Base-by-base conservation (phyloP, 2,113 vertebrate species). In the Psilopsiagon aymara region DNA sequence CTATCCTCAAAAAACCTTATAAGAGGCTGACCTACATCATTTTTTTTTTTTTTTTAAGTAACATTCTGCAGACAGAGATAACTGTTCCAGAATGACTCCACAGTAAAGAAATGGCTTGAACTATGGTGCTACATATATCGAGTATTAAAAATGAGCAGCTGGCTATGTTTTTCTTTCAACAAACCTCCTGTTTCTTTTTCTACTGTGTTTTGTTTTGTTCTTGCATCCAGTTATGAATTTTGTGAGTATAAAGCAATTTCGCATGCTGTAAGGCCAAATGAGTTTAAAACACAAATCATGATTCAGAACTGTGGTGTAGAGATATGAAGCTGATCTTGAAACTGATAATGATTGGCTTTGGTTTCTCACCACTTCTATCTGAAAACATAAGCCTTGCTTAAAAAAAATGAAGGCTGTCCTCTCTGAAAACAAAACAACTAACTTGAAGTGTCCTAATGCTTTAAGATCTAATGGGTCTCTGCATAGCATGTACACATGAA, bases 231-330 rank as follows among this genome's bases (percentile, higher is more conserved):
- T 84, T 92, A 82, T 25, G 70, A 62, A 85, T 94, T 96, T 95
- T 60, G 91, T 51, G 41, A 84, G 88, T 67, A 53, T 69, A 84
- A 92, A 92, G 49, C 82, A 90, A 90, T 87, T 66, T 92, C 0
- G 0, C 62, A 62, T 17, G 17, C 66, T 94, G 21, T 41, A 95
- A 90, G 49, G 29, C 41, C 0, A 0, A 80, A 18, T 11, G 55
- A 62, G 43, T 73, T 97, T 92, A 88, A 93, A 95, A 90, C 83
- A 91, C 74, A 92, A 93, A 91, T 86, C 68, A 73, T 82, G 69
- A 92, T 87, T 94, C 83, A 59, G 57, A 89, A 64, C 59, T 55
- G 27, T 10, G 71, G 59, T 7, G 31, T 47, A 70, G 62, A 91
- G 77, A 89, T 87, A 62, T 67, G 41, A 84, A 91, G 70, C 37